Evolutionary conservation across 2,113 vertebrate genomes (phyloP), one percentile per base, ranked within the genome.

Genomic region (Microtus richardsoni): DNA sequence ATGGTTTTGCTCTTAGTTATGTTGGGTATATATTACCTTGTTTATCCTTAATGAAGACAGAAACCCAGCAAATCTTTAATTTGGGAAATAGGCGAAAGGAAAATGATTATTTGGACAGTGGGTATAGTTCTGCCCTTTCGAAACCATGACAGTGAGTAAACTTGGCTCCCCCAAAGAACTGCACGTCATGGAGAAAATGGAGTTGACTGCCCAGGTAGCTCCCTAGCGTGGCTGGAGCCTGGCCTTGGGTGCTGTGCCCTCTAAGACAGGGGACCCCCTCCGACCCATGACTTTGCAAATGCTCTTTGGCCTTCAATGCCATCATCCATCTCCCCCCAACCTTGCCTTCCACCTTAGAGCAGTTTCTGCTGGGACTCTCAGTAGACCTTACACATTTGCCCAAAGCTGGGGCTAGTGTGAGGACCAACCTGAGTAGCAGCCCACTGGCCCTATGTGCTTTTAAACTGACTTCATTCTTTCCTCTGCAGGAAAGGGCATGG

Each of bases 401-500:
- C 7, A 8, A 64, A 41, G 52, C n/a, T 10, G 22, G 5, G 3
- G 19, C n/a, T 21, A 16, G 19, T 2, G n/a, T 10, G 24, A 11
- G 41, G 41, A 62, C 36, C 22, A 6, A 10, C 33, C 60, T 19
- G n/a, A 24, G 62, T 14, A 21, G n/a, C 85, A 54, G 49, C 68
- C 79, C 1, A 19, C 17, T 10, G 41, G 16, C 14, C 22, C 49
- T 26, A 6, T 26, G 24, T 33, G 16, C 30, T 47, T 66, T 94
- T 9, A 88, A n/a, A 0, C 79, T 54, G 13, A 96, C 71, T 94
- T 19, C 77, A 0, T 96, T 89, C 97, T 79, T 89, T 96, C 97
- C 91, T 88, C 84, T 79, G 83, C 95, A 99, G 99, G 99, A 83
- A 99, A 99, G 97, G 98, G 98, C 95, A 98, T 98, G 33, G 98